Evolutionary conservation across 2,888 invertebrate genomes (phyloP), one percentile per base, ranked within the genome.

Genomic region (Volucella bombylans): DNA sequence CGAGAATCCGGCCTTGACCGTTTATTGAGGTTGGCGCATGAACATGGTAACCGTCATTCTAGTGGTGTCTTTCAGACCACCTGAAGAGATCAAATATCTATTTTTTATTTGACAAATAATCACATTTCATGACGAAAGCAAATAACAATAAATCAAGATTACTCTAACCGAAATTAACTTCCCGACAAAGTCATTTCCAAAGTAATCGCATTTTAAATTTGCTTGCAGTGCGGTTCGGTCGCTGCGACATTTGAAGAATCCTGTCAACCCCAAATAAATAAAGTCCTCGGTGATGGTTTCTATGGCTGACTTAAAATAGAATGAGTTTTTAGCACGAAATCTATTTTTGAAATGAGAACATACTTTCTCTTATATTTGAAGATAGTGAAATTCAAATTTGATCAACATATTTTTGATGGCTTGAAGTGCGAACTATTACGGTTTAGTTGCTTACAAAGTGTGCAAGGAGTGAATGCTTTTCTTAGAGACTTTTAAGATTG

Each of bases 71-170:
- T 6, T 31, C 6, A 31, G 1, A 31, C 31, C 6, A 31, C 31
- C 31, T 31, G 31, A 31, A 31, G 31, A 31, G 6, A 31, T 23
- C 1, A 23, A 23, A 23, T 23, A 23, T 23, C 2, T 23, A 23
- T 23, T 2, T 23, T 23, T 1, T 23, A 23, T 31, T 31, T 31
- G 31, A 6, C 31, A 31, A 31, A 31, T 31, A 31, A 6, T 41
- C 59, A 39, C 39, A 64, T 71, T 71, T 45, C 83, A 85, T 80
- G 85, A 76, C 61, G 55, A 76, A 50, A 8, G 31, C 39, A 45
- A 55, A 74, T 85, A 43, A 85, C 76, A 72, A 11, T 57, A 11
- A 76, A 80, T 64, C 52, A 55, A 72, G 47, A 72, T 67, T 67
- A 38, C 41, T 77, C 18, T 43, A 71, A 15, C 12, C 23, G 38